Evolutionary conservation across 2,797 vertebrate species (phyloP), one percentile per base, ranked within the genome.

Genomic region (Emydoidea blandingii): DNA sequence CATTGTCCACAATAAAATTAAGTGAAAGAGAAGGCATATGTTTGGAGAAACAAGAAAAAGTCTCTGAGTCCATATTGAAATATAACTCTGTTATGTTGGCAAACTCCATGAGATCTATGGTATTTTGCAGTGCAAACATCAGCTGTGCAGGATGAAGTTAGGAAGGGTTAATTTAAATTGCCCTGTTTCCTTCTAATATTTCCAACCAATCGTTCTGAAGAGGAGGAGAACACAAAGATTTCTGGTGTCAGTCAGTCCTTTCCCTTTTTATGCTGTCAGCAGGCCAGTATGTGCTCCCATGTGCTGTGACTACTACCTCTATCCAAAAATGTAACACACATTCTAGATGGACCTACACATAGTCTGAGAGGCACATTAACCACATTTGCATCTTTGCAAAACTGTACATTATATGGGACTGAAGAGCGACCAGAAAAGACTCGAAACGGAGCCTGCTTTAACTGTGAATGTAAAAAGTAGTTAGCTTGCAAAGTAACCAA

Each of bases 11-110:
- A 95, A 81, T 90, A 91, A 96, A 95, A 90, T 56, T 79, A 90
- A 96, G 82, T 94, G 92, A 95, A 97, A 96, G 95, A 89, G 85
- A 95, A 94, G 93, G 95, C 68, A 53, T 0, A 2, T 83, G 86
- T 85, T 83, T 90, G 83, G 90, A 79, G 94, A 85, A 76, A 90
- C 88, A 81, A 0, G 53, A 27, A 41, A 84, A 49, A 37, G 34
- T 3, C 47, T 90, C 80, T 0, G 1, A 90, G 47, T 79, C 78
- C 34, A 37, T 1, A 89, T 3, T 84, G 91, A 94, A 96, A 97
- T 52, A 80, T 21, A 87, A 97, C 2, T 82, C 93, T 79, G 34
- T 78, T 85, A 88, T 2, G 0, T 78, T 88, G 91, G 89, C 18
- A 83, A 94, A 91, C 94, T 93, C 52, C 83, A 76, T 85, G 85